Conservation (phyloP, 2,113 vertebrate genomes). For the Lontra canadensis region DNA sequence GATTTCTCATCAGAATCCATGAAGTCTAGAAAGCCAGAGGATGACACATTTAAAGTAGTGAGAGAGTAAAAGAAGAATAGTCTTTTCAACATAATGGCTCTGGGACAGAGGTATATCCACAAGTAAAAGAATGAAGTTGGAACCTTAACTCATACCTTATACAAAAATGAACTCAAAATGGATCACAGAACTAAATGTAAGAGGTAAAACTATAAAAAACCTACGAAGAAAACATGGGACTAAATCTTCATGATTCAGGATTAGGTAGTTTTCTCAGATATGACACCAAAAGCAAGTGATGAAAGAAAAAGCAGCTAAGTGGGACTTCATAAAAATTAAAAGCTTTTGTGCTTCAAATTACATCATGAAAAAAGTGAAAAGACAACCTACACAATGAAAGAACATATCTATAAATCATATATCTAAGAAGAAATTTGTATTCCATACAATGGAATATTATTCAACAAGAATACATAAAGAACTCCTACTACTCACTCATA, state of each 20-base stretch:
- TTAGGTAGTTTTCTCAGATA: not conserved
- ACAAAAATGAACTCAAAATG: slow-evolving; percentile 1
- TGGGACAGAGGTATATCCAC: not conserved
- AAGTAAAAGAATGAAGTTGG: not conserved
- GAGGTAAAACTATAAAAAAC: not conserved
- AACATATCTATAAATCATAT: not conserved
- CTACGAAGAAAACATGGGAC: not conserved
- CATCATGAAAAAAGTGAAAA: not conserved
- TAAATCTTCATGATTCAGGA: not conserved
- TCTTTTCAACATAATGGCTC: not conserved
- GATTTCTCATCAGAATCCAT: not conserved
- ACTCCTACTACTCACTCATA: not conserved
- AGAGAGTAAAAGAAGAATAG: not conserved
- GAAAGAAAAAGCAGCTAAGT: not conserved
- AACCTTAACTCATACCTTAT: not conserved
- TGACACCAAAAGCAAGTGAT: not conserved
- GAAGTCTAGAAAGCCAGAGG: not conserved
- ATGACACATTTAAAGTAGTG: not conserved
- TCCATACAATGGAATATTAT: not conserved
- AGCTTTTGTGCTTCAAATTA: not conserved
- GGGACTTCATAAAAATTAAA: not conserved
- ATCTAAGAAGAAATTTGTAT: not conserved
- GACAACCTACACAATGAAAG: not conserved
- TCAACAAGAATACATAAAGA: not conserved
- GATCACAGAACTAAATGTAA: not conserved